phyloP scores from a whole-genome alignment of 2,113 vertebrate genomes.

The Conger conger region DNA sequence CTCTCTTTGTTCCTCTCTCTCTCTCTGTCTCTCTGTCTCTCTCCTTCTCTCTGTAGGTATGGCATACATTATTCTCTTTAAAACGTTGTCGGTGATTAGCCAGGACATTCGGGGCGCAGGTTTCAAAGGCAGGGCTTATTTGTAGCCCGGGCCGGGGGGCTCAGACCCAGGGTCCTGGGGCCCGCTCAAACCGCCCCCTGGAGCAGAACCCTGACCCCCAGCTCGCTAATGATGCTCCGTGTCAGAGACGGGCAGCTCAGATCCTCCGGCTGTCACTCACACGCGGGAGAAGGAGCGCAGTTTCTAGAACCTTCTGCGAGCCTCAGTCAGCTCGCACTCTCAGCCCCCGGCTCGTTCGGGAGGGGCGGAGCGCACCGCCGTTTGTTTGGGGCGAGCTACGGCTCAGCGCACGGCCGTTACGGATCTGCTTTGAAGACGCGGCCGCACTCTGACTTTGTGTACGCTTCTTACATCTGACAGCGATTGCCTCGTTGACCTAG shows the following conservation, averaged over 20 bases:
- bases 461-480: background rate
- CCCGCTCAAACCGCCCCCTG: background rate
- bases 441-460: background rate
- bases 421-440: background rate
- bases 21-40: too few species aligned
- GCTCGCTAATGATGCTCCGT: background rate
- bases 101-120: background rate
- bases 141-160: too few species aligned
- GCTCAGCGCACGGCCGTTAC: background rate
- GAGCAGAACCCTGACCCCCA: background rate
- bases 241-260: background rate
- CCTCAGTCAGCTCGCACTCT: background rate
- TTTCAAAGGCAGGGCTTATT: background rate
- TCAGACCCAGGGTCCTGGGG: background rate
- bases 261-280: background rate
- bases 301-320: background rate
- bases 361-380: too few species aligned
- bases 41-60: background rate
- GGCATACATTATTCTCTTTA: conserved; percentile 9
- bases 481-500: background rate
- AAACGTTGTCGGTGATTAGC: background rate
- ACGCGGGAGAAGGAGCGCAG: background rate
- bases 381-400: background rate
- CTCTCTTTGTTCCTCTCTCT: background rate
- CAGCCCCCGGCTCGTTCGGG: background rate